These are phyloP conservation scores for Drusus annulatus DNA, from an alignment of 1,140 invertebrate genomes.

Conservation along the genomic window DNA sequence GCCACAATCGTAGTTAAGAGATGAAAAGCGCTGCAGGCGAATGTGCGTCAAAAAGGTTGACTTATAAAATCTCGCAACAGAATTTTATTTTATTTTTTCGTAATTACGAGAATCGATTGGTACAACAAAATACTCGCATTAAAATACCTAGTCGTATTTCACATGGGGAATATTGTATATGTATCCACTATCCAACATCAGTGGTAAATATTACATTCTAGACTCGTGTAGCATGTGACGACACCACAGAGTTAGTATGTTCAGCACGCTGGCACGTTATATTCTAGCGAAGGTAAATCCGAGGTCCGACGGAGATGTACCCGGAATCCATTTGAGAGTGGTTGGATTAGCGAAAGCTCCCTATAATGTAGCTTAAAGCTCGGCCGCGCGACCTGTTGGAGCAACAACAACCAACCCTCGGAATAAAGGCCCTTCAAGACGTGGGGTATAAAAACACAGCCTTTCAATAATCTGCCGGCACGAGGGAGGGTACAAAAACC, in stretches of 20 bases:
- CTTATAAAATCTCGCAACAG: too few species aligned
- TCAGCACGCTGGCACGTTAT: neutral
- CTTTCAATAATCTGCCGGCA: too few species aligned
- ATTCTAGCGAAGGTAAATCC: conserved; percentile 7
- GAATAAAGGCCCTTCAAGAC: neutral
- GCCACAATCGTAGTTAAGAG: too few species aligned
- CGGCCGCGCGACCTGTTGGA: conserved; percentile 14
- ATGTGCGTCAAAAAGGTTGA: too few species aligned
- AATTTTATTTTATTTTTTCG: too few species aligned
- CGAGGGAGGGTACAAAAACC: neutral
- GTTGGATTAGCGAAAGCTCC: conserved; percentile 37
- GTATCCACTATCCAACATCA: too few species aligned
- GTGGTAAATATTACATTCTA: too few species aligned
- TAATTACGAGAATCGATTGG: too few species aligned
- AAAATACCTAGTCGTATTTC: too few species aligned
- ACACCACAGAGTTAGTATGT: neutral
- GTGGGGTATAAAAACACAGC: neutral
- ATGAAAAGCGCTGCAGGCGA: too few species aligned
- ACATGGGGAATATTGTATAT: too few species aligned
- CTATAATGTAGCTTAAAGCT: conserved; percentile 36
- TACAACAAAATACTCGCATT: too few species aligned
- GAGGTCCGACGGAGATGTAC: conserved; percentile 12
- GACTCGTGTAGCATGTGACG: neutral
- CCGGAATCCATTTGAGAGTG: conserved; percentile 35
- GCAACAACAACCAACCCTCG: neutral